phyloP scores from a whole-genome alignment of 2,888 invertebrate species.

The Coenonympha glycerion region DNA sequence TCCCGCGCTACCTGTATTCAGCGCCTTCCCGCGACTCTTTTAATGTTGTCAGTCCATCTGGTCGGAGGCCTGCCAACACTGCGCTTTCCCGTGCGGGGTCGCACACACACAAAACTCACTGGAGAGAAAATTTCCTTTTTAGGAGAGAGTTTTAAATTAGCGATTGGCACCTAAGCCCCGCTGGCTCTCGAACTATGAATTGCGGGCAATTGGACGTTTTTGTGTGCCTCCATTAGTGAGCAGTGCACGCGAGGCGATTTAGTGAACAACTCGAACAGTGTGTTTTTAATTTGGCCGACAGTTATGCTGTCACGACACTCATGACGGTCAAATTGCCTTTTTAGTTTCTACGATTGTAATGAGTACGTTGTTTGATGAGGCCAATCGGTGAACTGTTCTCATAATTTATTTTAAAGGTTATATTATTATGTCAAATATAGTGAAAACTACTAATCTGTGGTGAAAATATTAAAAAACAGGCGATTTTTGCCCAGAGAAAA shows the following conservation, averaged over 20 bases:
- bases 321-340: conserved; percentile 20
- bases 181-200: conserved; percentile 35
- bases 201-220: conserved; percentile 64
- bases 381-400: conserved; percentile 5
- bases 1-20: too few relatives aligned
- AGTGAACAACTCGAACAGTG: conserved; percentile 36
- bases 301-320: conserved; percentile 27
- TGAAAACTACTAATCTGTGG: too few relatives aligned
- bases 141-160: too few relatives aligned
- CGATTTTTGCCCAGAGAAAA: too few relatives aligned
- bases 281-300: conserved; percentile 30
- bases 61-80: too few relatives aligned
- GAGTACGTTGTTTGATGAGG: background rate
- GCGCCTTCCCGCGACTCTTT: too few relatives aligned
- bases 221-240: conserved; percentile 58
- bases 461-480: too few relatives aligned
- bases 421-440: too few relatives aligned
- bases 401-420: background rate
- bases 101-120: too few relatives aligned
- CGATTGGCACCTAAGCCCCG: background rate
- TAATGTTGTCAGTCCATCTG: too few relatives aligned
- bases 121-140: too few relatives aligned
- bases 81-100: too few relatives aligned
- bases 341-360: conserved; percentile 10
- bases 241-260: conserved; percentile 51